Evolutionary conservation across 2,888 invertebrate genomes (phyloP), one percentile per base, ranked within the genome.

Genomic region (Tipula confusa): DNA sequence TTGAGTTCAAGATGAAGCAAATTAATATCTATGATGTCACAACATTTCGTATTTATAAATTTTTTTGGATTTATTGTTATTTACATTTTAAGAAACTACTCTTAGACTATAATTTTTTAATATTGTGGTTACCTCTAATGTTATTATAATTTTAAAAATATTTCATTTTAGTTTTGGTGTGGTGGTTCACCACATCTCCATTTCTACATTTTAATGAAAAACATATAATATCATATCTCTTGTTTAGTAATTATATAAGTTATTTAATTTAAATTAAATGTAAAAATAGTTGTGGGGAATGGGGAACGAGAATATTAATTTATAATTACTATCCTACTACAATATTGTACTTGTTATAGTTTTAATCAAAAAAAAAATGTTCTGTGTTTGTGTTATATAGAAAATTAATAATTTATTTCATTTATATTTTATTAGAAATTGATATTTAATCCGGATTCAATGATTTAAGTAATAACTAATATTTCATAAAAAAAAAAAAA

Each of bases 391-490:
- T 31, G 31, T 31, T 43, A 15, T 15, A 64, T 64, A 64, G 64
- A 13, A 64, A 64, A 64, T 64, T 24, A 64, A 24, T 64, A 64
- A 64, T 64, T 64, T 24, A 24, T 43, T 43, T 43, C 43, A 43
- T 64, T 64, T 48, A 18, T 48, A 18, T 48, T 48, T 48, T 48
- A 64, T 24, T 11, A 64, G 64, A 64, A 64, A 64, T 24, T 64
- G 64, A 64, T 24, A 64, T 64, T 64, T 64, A 64, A 64, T 64
- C 64, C 64, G 3, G 2, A 64, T 64, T 9, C 64, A 64, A 64
- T 64, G 64, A 24, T 24, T 64, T 64, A 64, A 64, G 64, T 64
- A 64, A 64, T 64, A 64, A 64, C 64, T 64, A 64, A 64, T 64
- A 64, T 64, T 64, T 64, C 24, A 64, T 9, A 18, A 64, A 64